Evolutionary conservation across 2,888 invertebrate species (phyloP).

Genomic region (Zygaena filipendulae): DNA sequence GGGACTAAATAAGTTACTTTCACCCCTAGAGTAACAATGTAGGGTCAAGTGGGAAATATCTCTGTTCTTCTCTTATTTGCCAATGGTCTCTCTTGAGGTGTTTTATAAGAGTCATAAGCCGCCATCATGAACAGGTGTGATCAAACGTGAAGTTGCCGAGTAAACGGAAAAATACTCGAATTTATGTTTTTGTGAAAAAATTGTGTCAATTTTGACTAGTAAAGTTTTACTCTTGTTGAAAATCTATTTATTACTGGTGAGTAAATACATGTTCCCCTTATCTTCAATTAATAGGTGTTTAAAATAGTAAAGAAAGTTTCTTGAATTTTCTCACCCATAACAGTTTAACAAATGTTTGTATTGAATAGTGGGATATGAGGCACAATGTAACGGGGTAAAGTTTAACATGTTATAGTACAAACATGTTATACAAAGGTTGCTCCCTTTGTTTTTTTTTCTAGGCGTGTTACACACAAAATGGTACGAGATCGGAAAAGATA

Average conservation of each 20-base stretch:
- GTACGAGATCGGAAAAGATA: slow-evolving; percentile 9
- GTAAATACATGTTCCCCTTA: slow-evolving; percentile 3
- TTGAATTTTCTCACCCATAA: slow-evolving; percentile 6
- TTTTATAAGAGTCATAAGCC: slow-evolving; percentile 1
- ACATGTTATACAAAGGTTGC: too few relatives aligned
- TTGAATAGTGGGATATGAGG: slow-evolving; percentile 3
- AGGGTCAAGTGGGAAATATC: neutral
- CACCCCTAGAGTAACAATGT: too few relatives aligned
- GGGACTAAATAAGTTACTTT: too few relatives aligned
- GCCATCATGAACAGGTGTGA: slow-evolving; percentile 4
- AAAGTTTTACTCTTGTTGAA: slow-evolving; percentile 3
- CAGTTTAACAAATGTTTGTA: slow-evolving; percentile 3
- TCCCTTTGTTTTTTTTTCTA: slow-evolving; percentile 3
- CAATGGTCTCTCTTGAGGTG: slow-evolving; percentile 2
- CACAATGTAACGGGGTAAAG: slow-evolving; percentile 5
- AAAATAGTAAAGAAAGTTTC: slow-evolving; percentile 5
- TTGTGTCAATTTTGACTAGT: slow-evolving; percentile 3
- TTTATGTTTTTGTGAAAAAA: slow-evolving; percentile 3
- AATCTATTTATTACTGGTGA: slow-evolving; percentile 3
- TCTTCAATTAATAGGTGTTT: slow-evolving; percentile 2
- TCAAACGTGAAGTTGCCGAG: slow-evolving; percentile 1
- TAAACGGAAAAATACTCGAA: slow-evolving; percentile 3
- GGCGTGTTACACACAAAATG: slow-evolving; percentile 5
- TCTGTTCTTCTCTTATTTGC: slow-evolving; percentile 1
- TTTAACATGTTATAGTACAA: slow-evolving; percentile 3